A percentile compares a stretch with the other conserved stretches of the same genome.
These are phyloP conservation scores for Phasia obesa DNA, from an alignment of 2,888 invertebrate species.

Conservation along the genomic window DNA sequence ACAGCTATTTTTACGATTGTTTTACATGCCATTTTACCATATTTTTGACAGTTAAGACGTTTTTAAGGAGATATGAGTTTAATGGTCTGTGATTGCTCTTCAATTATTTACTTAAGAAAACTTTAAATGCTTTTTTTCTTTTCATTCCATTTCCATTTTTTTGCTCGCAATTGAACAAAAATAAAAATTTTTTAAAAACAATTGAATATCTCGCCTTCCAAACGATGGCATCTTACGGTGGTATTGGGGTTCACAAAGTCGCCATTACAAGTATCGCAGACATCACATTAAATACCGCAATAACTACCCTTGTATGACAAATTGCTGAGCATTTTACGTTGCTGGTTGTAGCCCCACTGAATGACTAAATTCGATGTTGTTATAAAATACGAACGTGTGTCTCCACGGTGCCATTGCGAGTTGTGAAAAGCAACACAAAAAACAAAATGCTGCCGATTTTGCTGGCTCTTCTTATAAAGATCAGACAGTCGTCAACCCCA, in stretches of 20 bases:
- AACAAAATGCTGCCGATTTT: conserved; percentile 21
- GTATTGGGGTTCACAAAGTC: conserved; percentile 41
- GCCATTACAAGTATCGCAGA: conserved; percentile 37
- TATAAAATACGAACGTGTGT: conserved; percentile 63
- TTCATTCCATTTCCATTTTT: conserved; percentile 1
- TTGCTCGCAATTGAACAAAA: background rate
- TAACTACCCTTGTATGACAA: conserved; percentile 64
- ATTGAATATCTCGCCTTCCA: conserved; percentile 10
- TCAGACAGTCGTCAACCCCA: conserved; percentile 54
- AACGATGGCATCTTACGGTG: background rate
- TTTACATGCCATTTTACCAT: no score
- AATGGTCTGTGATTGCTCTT: no score
- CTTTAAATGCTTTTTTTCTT: background rate
- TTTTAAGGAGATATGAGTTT: no score
- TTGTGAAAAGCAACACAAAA: conserved; percentile 37
- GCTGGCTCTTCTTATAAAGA: conserved; percentile 32
- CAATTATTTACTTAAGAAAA: no score
- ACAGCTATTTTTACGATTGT: no score
- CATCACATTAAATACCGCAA: conserved; percentile 67
- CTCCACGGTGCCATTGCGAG: conserved; percentile 62
- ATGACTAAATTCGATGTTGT: conserved; percentile 37
- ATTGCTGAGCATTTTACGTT: conserved; percentile 60
- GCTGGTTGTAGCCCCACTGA: conserved; percentile 27
- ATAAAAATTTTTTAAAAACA: conserved; percentile 18
- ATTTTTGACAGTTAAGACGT: no score